Evolutionary conservation across 2,113 vertebrate genomes (phyloP).

Genomic region (Gymnarchus niloticus): DNA sequence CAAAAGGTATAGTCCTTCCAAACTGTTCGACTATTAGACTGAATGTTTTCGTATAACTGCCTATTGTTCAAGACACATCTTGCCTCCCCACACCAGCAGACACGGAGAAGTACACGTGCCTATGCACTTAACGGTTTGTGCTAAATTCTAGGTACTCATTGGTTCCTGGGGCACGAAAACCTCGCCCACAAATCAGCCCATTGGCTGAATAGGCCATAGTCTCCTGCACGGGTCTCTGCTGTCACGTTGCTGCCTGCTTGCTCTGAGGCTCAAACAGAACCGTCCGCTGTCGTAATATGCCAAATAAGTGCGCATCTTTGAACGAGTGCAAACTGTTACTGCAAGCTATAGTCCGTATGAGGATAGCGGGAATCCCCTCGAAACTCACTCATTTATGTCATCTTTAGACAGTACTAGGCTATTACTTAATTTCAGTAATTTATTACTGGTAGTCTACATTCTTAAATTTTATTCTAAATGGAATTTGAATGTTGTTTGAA

Average conservation of each 20-base stretch:
- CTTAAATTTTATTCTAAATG: too few relatives aligned
- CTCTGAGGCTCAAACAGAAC: conserved; percentile 36
- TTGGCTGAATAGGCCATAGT: conserved; percentile 42
- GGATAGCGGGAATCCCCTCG: too few relatives aligned
- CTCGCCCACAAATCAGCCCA: conserved; percentile 27
- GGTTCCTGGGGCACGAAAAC: accelerated
- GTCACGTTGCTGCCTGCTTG: conserved; percentile 58
- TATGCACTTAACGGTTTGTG: background rate
- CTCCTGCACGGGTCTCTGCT: conserved; percentile 43
- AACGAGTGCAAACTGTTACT: background rate
- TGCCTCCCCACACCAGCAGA: conserved; percentile 35
- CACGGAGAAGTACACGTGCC: conserved; percentile 60
- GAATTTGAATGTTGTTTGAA: background rate
- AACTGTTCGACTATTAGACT: background rate
- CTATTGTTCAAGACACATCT: conserved; percentile 18
- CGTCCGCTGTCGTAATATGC: conserved; percentile 21
- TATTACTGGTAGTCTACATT: background rate
- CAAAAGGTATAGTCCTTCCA: background rate
- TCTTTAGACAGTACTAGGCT: background rate
- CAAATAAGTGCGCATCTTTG: background rate
- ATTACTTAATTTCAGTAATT: background rate
- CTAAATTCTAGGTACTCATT: conserved; percentile 32
- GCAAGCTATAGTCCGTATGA: too few relatives aligned
- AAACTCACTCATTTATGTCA: background rate
- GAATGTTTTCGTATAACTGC: background rate